phyloP scores from a whole-genome alignment of 2,888 invertebrate species.

The Tachina grossa region DNA sequence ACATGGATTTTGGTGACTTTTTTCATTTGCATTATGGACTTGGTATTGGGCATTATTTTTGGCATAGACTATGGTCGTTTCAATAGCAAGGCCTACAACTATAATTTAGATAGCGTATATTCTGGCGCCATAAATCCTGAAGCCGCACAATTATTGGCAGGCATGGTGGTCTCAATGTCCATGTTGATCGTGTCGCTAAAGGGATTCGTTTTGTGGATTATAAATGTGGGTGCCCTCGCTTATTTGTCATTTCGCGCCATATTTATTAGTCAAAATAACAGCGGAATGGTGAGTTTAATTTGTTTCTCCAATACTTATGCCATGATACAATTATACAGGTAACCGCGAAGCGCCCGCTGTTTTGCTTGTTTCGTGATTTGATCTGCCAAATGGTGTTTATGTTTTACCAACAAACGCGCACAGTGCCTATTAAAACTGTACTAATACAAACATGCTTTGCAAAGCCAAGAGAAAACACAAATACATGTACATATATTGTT shows the following conservation, averaged over 20 bases:
- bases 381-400: too few species aligned
- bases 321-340: too few species aligned
- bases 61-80: slow-evolving; percentile 80
- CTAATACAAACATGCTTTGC: too few species aligned
- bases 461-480: too few species aligned
- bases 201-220: slow-evolving; percentile 83
- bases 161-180: slow-evolving; percentile 78
- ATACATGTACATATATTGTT: too few species aligned
- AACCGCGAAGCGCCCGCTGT: too few species aligned
- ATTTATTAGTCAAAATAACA: slow-evolving; percentile 75
- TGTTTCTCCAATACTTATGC: background rate
- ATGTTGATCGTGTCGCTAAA: slow-evolving; percentile 82
- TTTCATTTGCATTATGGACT: slow-evolving; percentile 79
- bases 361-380: too few species aligned
- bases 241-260: slow-evolving; percentile 75
- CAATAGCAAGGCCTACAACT: slow-evolving; percentile 72
- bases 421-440: too few species aligned
- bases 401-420: too few species aligned
- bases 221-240: slow-evolving; percentile 80
- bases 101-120: slow-evolving; percentile 74
- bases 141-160: slow-evolving; percentile 77
- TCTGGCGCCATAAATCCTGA: slow-evolving; percentile 72
- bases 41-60: slow-evolving; percentile 80
- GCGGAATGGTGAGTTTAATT: slow-evolving; percentile 75
- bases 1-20: slow-evolving; percentile 79